Evolutionary conservation across 2,797 vertebrate species (phyloP), one percentile per base, ranked within the genome.

Genomic region (Amblyopsis hoosieri): DNA sequence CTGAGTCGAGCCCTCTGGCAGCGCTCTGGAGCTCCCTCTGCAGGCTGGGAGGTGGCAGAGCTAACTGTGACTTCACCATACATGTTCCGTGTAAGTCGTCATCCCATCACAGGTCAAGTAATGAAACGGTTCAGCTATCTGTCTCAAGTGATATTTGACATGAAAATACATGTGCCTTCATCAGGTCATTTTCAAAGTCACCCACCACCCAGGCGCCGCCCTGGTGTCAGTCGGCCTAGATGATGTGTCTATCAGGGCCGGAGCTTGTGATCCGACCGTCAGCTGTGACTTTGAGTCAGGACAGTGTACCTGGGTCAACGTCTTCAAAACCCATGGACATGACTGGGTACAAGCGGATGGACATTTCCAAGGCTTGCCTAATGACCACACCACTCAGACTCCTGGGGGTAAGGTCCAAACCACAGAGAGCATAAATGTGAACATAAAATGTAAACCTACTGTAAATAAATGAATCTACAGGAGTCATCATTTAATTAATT

Each of bases 221-320:
- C 60, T 82, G 7, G 80, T 84, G 52, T 84, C 37, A 42, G 37
- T 42, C 9, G 37, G 84, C 66, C 65, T 92, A 15, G 93, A 94
- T 76, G 92, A 94, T 62, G 73, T 93, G 57, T 92, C 88, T 37
- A 15, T 90, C 61, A 85, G 66, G 17, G 62, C 29, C 0, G 88
- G 87, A 37, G 73, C 84, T 19, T 94, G 91, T 65, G 53, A 54
- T 67, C 76, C 85, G 46, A 53, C 65, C 19, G 91, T 82, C 62
- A 91, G 80, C 80, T 94, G 92, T 80, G 92, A 93, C 78, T 94
- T 94, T 81, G 91, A 93, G 74, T 89, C 88, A 0, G 89, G 90
- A 17, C 75, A 69, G 42, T 92, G 91, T 70, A 87, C 69, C 59
- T 93, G 92, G 91, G 53, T 87, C 58, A 92, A 87, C 47, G 17